Evolutionary conservation across 2,797 vertebrate species (phyloP), one percentile per base, ranked within the genome.

Genomic region (Bufotes viridis): DNA sequence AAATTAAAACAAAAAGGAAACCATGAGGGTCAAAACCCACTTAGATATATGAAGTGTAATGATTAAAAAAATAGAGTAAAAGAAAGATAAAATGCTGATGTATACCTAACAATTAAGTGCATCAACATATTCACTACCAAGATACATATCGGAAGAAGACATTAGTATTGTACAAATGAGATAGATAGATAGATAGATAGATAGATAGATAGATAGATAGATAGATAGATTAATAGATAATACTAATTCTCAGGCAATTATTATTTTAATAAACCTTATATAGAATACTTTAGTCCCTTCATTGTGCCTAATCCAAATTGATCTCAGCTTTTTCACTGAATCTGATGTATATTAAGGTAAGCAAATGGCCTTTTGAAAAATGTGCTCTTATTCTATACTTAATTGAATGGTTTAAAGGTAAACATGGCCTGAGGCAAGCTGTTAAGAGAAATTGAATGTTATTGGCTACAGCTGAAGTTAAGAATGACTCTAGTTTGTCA

Each of bases 401-500:
- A 82, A 86, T 89, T 82, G 65, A 57, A 63, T 67, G 60, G 53
- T 42, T 60, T 72, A 15, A 86, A 82, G 79, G 80, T 89, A 89
- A 89, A 86, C 67, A 22, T 61, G 80, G 61, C 65, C 76, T 61
- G 70, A 51, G 61, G 72, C 80, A n/a, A 78, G 79, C 79, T 88
- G 65, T 78, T 85, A 81, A 86, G 79, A 78, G 84, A 89, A 81
- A 89, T 61, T 86, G 84, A 86, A 75, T 86, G 84, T 86, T 89
- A 86, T 89, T 83, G 80, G 84, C 70, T 89, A 65, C 34, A 86
- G 79, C 88, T 86, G 88, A 89, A 69, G 74, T 82, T 82, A 89
- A 69, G 53, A 82, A 89, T 82, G 79, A 83, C 84, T 86, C 78
- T 78, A 89, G 78, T 89, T 86, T 89, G 80, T 89, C 84, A 86